These are phyloP conservation scores for Apteryx mantelli DNA, from an alignment of 2,113 vertebrate genomes.

Conservation along the genomic window DNA sequence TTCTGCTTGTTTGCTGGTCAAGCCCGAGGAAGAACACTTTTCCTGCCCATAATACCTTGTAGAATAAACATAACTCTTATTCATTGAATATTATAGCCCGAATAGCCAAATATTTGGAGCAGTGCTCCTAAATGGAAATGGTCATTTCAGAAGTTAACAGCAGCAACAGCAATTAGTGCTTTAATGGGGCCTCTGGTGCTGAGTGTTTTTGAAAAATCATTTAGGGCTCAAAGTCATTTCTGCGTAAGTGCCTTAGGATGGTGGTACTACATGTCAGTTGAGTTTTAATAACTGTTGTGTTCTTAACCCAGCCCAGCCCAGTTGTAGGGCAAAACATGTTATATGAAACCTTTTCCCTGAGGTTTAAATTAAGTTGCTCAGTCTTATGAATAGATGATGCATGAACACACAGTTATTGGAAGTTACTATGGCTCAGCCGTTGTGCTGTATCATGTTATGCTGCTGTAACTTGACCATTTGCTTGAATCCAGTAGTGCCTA, in stretches of 20 bases:
- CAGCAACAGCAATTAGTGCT: not conserved
- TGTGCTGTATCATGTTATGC: not conserved
- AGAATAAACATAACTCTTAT: not conserved
- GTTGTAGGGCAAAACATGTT: not conserved
- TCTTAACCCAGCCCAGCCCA: not conserved
- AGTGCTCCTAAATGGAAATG: not conserved
- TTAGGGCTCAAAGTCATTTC: not conserved
- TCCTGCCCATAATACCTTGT: not conserved
- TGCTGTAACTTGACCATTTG: not conserved
- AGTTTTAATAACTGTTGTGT: not conserved
- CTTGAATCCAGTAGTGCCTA: not conserved
- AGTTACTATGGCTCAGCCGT: not conserved
- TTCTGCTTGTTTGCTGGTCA: not conserved
- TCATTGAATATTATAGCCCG: not conserved
- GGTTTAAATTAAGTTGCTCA: not conserved
- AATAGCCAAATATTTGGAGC: not conserved
- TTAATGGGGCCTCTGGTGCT: not conserved
- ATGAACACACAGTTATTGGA: not conserved
- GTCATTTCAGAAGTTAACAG: not conserved
- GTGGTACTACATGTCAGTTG: not conserved
- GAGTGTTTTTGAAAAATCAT: not conserved
- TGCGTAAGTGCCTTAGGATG: not conserved
- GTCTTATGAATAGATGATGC: not conserved
- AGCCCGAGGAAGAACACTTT: not conserved
- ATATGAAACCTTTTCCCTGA: not conserved